Conservation (phyloP, 2,888 invertebrate genomes). For the Lithophane ornitopus region DNA sequence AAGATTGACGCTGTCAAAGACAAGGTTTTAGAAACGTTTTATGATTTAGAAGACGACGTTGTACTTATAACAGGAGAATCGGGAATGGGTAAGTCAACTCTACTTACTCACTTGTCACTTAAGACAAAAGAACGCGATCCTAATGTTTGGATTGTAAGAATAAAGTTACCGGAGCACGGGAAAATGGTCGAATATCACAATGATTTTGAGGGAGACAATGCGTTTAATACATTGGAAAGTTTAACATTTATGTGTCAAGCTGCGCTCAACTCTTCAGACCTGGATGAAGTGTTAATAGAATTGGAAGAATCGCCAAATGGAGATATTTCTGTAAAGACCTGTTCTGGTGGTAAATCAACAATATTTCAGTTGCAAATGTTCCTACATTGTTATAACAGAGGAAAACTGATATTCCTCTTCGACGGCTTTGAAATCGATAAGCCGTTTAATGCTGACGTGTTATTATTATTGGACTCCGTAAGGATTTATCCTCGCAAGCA, state of each 20-base stretch:
- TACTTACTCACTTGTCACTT: conserved; percentile 8
- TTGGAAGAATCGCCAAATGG: not conserved
- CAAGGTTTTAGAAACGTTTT: not conserved
- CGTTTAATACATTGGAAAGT: not conserved
- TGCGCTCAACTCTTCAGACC: not conserved
- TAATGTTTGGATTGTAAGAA: conserved; percentile 5
- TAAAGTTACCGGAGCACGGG: conserved; percentile 5
- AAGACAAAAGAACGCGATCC: conserved; percentile 6
- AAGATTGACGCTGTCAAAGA: not conserved
- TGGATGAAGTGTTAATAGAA: not conserved
- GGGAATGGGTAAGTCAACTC: conserved; percentile 5
- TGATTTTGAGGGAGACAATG: conserved; percentile 3
- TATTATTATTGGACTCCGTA: not conserved
- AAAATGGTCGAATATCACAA: not conserved
- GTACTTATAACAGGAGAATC: conserved; percentile 6
- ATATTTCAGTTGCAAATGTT: conserved; percentile 3
- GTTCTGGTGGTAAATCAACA: not conserved
- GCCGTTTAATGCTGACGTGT: not conserved
- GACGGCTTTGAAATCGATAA: conserved; percentile 14
- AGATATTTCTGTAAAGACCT: conserved; percentile 2
- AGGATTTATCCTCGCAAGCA: not conserved
- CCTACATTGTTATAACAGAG: conserved; percentile 3
- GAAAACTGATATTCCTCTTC: conserved; percentile 16
- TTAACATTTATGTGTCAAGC: not conserved
- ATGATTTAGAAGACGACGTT: conserved; percentile 11